These are phyloP conservation scores for Xenopus petersii DNA, from an alignment of 2,797 vertebrate species.

Conservation along the genomic window DNA sequence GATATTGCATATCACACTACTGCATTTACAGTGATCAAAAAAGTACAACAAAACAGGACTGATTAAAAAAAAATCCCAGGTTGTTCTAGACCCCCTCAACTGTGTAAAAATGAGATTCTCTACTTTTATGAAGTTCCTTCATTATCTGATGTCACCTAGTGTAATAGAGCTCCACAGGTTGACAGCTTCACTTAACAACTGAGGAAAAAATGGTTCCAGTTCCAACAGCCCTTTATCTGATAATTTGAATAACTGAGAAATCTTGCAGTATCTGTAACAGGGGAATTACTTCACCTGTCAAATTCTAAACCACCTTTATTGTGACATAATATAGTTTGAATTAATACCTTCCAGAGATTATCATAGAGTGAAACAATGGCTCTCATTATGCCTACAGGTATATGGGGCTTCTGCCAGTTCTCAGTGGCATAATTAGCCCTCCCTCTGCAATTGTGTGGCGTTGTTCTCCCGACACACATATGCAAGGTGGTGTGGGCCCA, in stretches of 20 bases:
- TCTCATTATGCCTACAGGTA: no score
- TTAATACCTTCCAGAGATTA: no score
- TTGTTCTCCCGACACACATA: no score
- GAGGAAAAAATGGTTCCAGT: no score
- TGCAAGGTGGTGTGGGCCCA: no score
- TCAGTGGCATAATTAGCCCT: no score
- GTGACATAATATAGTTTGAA: no score
- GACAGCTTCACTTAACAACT: constrained; percentile 47
- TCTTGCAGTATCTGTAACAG: not conserved
- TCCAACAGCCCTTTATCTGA: constrained; percentile 15
- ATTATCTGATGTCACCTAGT: constrained; percentile 50
- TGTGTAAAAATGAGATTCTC: constrained; percentile 50
- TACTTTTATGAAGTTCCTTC: constrained; percentile 2
- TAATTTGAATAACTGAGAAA: constrained; percentile 43
- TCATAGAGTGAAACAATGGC: no score
- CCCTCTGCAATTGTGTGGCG: no score
- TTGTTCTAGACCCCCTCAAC: constrained; percentile 43
- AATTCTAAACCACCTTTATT: no score
- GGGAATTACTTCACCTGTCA: not conserved
- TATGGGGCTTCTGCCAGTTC: no score
- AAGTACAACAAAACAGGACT: constrained; percentile 50
- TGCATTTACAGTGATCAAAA: constrained; percentile 47
- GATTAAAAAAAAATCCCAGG: constrained; percentile 53
- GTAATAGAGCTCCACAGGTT: constrained; percentile 52
- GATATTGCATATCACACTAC: constrained; percentile 40